Base-by-base conservation (phyloP, 2,888 invertebrate genomes). In the Ectobius pallidus region DNA sequence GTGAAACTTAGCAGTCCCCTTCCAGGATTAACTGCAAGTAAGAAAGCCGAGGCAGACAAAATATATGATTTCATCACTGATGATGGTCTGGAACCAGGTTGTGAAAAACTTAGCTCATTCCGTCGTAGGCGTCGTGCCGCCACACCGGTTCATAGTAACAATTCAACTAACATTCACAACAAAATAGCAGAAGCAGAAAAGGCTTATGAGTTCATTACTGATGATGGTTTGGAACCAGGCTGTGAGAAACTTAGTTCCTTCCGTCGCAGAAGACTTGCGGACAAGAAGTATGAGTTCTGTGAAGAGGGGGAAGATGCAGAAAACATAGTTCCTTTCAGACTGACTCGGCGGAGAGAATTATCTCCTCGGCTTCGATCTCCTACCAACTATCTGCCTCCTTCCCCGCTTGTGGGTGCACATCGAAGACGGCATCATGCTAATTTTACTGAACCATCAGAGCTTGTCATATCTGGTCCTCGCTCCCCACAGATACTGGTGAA, bases 251-350 rank as follows among this genome's bases (percentile, higher is more conserved):
- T 95, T n/a, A 93, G 93, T 78, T 91, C 91, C 79, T 94, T 93
- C 80, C 87, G 95, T 7, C 93, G 94, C 80, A 88, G 94, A 70
- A 88, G 95, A 7, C 83, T 95, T 69, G 96, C 96, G 0, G 95
- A 96, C 79, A 96, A 96, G 81, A 95, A 95, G 81, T 96, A 96
- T 80, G 95, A 95, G 80, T 95, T 96, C 80, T 93, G 92, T 0
- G 95, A 94, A 78, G 80, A 81, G 70, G 82, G 84, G 42, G 85
- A 85, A 74, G 88, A 89, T 77, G 86, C 87, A 0, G 89, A 89
- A 79, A 89, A 89, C 77, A 88, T 89, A 72, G 85, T 89, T 79
- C 86, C 86, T 30, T 77, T 77, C 63, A 76, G 78, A 70, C 70
- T 78, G 69, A 70, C 70, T 46, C 27, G 73, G n/a, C 70, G 73